phyloP scores from a whole-genome alignment of 2,797 vertebrate species.

The Leptatherina wallacei region DNA sequence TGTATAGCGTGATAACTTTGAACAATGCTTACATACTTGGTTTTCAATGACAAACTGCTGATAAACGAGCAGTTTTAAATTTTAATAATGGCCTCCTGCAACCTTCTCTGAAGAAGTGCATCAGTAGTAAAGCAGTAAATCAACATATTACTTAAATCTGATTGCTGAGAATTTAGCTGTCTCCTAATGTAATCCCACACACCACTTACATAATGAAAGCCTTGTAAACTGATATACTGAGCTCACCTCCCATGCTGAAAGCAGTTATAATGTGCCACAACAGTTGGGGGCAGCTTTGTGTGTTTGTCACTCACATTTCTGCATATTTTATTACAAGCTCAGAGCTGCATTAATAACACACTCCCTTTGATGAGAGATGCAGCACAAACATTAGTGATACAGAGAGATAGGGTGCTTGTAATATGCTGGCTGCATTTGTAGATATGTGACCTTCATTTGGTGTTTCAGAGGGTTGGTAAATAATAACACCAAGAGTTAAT shows the following conservation, averaged over 20 bases:
- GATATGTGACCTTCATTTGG: constrained; percentile 75
- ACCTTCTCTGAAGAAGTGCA: constrained; percentile 15
- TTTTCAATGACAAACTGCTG: constrained; percentile 55
- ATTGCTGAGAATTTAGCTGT: constrained; percentile 28
- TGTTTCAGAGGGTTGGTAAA: constrained; percentile 68
- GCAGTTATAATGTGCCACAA: constrained; percentile 53
- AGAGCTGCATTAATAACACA: constrained; percentile 69
- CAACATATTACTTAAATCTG: constrained; percentile 47
- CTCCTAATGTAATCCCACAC: constrained; percentile 37
- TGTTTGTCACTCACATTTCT: constrained; percentile 67
- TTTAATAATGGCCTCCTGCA: constrained; percentile 30
- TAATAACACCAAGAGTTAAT: constrained; percentile 73
- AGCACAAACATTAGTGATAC: constrained; percentile 68
- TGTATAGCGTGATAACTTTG: constrained; percentile 69
- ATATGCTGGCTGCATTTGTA: constrained; percentile 71
- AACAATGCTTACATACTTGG: constrained; percentile 59
- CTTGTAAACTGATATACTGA: constrained; percentile 54
- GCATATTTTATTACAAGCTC: constrained; percentile 65
- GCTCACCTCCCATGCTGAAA: constrained; percentile 50
- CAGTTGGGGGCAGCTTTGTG: constrained; percentile 59
- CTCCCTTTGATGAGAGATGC: constrained; percentile 73
- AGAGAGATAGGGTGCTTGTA: constrained; percentile 59
- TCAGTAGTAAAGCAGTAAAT: constrained; percentile 41
- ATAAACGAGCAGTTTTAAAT: constrained; percentile 41
- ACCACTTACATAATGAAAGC: constrained; percentile 44